phyloP scores from a whole-genome alignment of 2,888 invertebrate genomes.

The Cactoblastis cactorum region DNA sequence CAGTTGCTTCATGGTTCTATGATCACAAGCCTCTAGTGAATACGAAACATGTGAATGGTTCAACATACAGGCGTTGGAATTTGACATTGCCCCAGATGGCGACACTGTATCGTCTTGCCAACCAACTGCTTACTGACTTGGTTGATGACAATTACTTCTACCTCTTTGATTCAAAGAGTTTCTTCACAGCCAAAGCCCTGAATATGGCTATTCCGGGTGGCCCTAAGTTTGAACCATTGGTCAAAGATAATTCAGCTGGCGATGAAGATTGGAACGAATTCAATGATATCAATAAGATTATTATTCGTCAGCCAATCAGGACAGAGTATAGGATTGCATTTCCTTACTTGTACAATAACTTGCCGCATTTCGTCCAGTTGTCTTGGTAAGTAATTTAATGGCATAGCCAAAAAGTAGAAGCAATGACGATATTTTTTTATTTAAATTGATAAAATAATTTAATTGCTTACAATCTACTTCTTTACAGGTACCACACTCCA shows the following conservation, averaged over 20 bases:
- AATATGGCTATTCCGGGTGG: constrained; percentile 99
- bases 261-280: constrained; percentile 99
- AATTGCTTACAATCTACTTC: not conserved
- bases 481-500: constrained; percentile 96
- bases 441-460: not conserved
- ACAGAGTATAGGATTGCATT: constrained; percentile 99
- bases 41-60: constrained; percentile 96
- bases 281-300: constrained; percentile 99
- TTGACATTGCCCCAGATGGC: constrained; percentile 98
- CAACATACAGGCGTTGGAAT: constrained; percentile 98
- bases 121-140: constrained; percentile 97
- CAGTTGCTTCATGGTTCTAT: constrained; percentile 98
- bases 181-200: constrained; percentile 99
- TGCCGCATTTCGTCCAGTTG: constrained; percentile 98
- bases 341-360: constrained; percentile 98
- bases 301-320: constrained; percentile 98
- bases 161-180: constrained; percentile 98
- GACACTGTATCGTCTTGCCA: constrained; percentile 97
- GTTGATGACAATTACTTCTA: constrained; percentile 99
- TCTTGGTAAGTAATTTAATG: constrained; percentile 88
- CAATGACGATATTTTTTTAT: too few species aligned
- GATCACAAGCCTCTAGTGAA: constrained; percentile 98
- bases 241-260: constrained; percentile 97
- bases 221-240: constrained; percentile 99
- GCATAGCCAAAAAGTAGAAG: too few species aligned